Base-by-base conservation (phyloP, 2,113 vertebrate species). In the Puntigrus tetrazona region DNA sequence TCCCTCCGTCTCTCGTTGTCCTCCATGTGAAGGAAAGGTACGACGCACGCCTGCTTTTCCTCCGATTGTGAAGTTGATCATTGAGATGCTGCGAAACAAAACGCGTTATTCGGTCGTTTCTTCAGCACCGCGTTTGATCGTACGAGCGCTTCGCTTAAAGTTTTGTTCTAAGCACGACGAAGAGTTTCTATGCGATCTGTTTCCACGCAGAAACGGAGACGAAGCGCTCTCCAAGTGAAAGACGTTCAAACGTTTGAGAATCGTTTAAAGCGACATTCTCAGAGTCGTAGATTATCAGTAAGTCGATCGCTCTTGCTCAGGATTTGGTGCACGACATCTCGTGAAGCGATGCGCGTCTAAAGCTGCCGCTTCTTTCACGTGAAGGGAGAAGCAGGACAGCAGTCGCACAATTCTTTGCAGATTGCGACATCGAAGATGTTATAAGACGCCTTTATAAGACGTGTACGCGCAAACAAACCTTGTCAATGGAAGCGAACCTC, bases 11-110 rank as follows among this genome's bases (percentile, higher is more conserved):
- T 84, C 63, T 31, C 5, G 78, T 31, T 74, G 38, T 79, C 31
- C 86, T 87, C 80, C 52, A 77, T 86, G 87, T 76, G n/a, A 14
- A 83, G 31, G 8, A 22, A 65, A 87, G 86, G 86, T 85, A 74
- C 0, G 86, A 72, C 25, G 27, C 29, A 6, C 14, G 18, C 45
- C 13, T n/a, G 16, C 27, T 10, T 52, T 38, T 2, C n/a, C n/a
- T 9, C 20, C 34, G 8, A 5, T 38, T n/a, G 11, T 22, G 5
- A 11, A 5, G 18, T 36, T 34, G 10, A 9, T n/a, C n/a, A n/a
- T 31, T 31, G 27, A 69, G 65, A 69, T 22, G 31, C 1, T 67
- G 63, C 63, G 3, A 29, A 74, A 29, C 41, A 18, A 47, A 74
- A 7, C 11, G 13, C 9, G 5, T 27, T 3, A 45, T 45, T 73